Base-by-base conservation (phyloP, 2,888 invertebrate genomes). In the Rhaphigaster nebulosa region DNA sequence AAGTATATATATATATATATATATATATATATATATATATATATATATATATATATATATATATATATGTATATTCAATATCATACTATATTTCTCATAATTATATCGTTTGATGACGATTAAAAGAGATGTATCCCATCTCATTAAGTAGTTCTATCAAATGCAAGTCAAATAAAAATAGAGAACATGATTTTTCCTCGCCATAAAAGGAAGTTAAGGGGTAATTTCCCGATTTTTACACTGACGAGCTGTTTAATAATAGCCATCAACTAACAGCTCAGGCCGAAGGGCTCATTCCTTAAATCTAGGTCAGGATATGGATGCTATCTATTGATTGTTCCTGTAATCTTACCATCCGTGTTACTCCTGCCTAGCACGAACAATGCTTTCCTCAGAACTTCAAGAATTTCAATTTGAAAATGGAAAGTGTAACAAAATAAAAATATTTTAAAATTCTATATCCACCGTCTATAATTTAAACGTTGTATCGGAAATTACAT, bases 311-410 rank as follows among this genome's bases (percentile, higher is more conserved):
- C 70, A 76, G 34, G 34, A 38, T 76, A 76, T 76, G 70, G 34
- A 38, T 76, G 70, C 70, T 76, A 76, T 76, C 70, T 76, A 76
- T 76, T 38, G 70, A 76, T 76, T 76, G 70, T 38, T 0, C 20
- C 70, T 20, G 20, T 34, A 76, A 76, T 76, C 70, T 76, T 76
- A 76, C 70, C 34, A 76, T 76, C 70, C 34, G 20, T 20, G 38
- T 76, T 76, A 76, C 70, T 76, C 38, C 23, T 76, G 18, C 70
- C 34, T 76, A 38, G 70, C 70, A 76, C 70, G 70, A 76, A 76
- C 70, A 34, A 29, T 70, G n/a, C 18, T 38, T 0, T 20, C 38
- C 15, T 10, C n/a, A 60, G 1, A n/a, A 8, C n/a, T 10, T 60
- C 8, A 2, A 26, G n/a, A 60, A 60, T 1, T 23, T n/a, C 12